Conservation (phyloP, 2,888 invertebrate genomes). For the Epinotia brunnichana region DNA sequence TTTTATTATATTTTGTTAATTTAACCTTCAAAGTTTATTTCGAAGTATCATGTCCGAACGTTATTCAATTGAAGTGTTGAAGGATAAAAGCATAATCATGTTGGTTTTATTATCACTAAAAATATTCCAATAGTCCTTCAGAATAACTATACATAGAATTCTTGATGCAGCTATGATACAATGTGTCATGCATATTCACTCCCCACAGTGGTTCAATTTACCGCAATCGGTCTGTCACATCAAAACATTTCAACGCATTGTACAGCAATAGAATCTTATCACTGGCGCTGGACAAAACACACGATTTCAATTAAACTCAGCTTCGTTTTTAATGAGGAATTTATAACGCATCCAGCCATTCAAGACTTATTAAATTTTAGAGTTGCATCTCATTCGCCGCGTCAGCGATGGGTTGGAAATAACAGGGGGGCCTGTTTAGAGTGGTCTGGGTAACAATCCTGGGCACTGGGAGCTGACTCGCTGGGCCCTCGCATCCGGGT, state of each 20-base stretch:
- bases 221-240: slow-evolving; percentile 56
- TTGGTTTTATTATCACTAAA: not conserved
- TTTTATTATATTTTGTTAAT: slow-evolving; percentile 10
- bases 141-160: slow-evolving; percentile 2
- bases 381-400: slow-evolving; percentile 49
- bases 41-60: not conserved
- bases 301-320: slow-evolving; percentile 82
- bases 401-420: slow-evolving; percentile 50
- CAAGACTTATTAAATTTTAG: slow-evolving; percentile 60
- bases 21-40: slow-evolving; percentile 12
- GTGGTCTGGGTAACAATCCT: slow-evolving; percentile 70
- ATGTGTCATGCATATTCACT: slow-evolving; percentile 36
- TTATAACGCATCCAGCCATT: slow-evolving; percentile 64
- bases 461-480: slow-evolving; percentile 76
- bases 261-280: slow-evolving; percentile 62
- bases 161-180: not conserved
- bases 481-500: slow-evolving; percentile 67
- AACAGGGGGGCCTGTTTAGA: slow-evolving; percentile 57
- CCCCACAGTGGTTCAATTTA: slow-evolving; percentile 60
- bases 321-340: slow-evolving; percentile 75
- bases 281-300: slow-evolving; percentile 75
- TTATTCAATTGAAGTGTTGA: not conserved
- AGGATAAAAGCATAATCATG: not conserved
- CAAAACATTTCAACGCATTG: slow-evolving; percentile 46
- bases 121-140: not conserved